A percentile compares a stretch with the other conserved stretches of the same genome.
Evolutionary conservation across 2,888 invertebrate genomes (phyloP).

Genomic region (Phorcus lineatus): DNA sequence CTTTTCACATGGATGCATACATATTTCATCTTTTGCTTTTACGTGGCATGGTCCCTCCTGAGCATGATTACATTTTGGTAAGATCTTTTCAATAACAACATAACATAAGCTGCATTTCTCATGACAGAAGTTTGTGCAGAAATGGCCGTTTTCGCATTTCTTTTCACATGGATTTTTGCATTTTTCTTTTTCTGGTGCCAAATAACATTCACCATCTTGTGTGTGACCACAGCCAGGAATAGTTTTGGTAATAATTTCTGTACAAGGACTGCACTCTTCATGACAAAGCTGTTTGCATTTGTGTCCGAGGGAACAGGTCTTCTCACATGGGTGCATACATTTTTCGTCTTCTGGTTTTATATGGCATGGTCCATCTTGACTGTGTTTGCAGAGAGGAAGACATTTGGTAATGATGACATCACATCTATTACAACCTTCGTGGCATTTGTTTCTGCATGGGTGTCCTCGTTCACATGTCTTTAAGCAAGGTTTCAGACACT

Average conservation of each 20-base stretch:
- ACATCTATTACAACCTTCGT: conserved; percentile 50
- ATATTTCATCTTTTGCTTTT: not conserved
- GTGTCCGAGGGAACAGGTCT: no score
- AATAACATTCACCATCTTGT: conserved; percentile 12
- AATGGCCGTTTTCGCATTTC: conserved; percentile 41
- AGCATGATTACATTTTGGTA: conserved; percentile 49
- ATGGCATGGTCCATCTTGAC: conserved; percentile 11
- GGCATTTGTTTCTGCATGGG: conserved; percentile 61
- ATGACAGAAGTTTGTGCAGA: conserved; percentile 75
- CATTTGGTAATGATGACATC: conserved; percentile 18
- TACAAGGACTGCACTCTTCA: no score
- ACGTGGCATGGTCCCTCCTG: conserved; percentile 42
- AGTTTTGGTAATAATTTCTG: no score
- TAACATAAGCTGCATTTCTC: conserved; percentile 64
- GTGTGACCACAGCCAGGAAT: conserved; percentile 27
- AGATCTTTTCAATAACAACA: not conserved
- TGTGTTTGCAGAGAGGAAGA: conserved; percentile 23
- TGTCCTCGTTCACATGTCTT: conserved; percentile 67
- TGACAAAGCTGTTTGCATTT: no score
- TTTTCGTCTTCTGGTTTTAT: not conserved
- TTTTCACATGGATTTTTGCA: conserved; percentile 26
- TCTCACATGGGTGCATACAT: conserved; percentile 19
- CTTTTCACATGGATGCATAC: not conserved
- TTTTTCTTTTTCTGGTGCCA: not conserved
- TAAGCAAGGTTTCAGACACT: conserved; percentile 47